phyloP scores from a whole-genome alignment of 2,888 invertebrate genomes.

The Labia minor region DNA sequence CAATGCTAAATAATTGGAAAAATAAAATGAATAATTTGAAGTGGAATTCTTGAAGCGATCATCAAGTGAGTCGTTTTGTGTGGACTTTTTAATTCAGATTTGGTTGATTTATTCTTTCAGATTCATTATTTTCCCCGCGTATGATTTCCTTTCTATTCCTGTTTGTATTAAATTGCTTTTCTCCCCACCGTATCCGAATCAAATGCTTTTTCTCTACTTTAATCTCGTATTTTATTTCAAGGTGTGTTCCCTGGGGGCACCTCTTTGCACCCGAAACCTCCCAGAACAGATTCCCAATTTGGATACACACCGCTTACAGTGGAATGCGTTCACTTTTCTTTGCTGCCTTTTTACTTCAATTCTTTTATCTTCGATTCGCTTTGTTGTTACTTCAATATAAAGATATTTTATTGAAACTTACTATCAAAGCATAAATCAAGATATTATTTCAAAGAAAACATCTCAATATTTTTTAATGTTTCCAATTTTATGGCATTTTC shows the following conservation, averaged over 20 bases:
- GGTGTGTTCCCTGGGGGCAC: neutral
- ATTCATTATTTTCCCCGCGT: neutral
- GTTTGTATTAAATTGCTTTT: constrained; percentile 1
- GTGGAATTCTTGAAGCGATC: too few relatives aligned
- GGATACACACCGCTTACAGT: neutral
- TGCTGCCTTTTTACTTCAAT: neutral
- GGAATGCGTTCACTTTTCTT: neutral
- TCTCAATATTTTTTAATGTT: too few relatives aligned
- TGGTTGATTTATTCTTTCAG: too few relatives aligned
- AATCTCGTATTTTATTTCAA: constrained; percentile 8
- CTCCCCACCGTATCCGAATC: neutral
- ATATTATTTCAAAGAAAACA: too few relatives aligned
- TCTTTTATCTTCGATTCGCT: neutral
- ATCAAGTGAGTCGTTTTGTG: too few relatives aligned
- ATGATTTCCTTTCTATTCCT: neutral
- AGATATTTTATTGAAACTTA: too few relatives aligned
- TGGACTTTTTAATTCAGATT: too few relatives aligned
- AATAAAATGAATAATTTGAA: too few relatives aligned
- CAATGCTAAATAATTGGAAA: too few relatives aligned
- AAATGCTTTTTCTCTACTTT: neutral
- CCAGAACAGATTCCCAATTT: neutral
- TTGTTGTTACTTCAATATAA: too few relatives aligned
- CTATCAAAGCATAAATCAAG: too few relatives aligned
- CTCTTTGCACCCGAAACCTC: neutral
- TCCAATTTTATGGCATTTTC: too few relatives aligned